Percentiles rank a stretch among this genome's conserved stretches.
Evolutionary conservation across 2,797 vertebrate species (phyloP).

Genomic region (Potorous gilbertii): DNA sequence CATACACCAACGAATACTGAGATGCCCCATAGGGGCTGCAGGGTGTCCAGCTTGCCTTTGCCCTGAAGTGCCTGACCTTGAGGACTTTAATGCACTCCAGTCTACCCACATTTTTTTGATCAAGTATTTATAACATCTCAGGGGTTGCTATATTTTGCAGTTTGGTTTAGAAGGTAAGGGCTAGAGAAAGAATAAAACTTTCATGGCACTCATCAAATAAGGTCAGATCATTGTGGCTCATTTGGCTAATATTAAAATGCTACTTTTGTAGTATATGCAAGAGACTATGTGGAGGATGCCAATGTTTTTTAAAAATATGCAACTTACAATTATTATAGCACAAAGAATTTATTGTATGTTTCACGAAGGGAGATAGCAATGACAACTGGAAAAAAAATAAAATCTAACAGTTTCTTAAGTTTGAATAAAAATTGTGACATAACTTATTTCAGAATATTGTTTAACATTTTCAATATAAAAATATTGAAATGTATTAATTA

Average conservation of each 20-base stretch:
- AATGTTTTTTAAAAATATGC: background rate
- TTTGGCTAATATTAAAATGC: background rate
- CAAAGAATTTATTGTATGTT: background rate
- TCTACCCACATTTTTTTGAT: conserved; percentile 65
- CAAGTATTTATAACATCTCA: conserved; percentile 71
- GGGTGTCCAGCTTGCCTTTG: background rate
- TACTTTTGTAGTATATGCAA: background rate
- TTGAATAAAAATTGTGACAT: conserved; percentile 4
- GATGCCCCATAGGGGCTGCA: conserved; percentile 7
- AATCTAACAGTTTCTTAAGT: background rate
- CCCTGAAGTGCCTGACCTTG: conserved; percentile 5
- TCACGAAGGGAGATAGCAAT: background rate
- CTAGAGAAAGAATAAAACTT: conserved; percentile 49
- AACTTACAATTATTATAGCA: background rate
- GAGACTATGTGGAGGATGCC: background rate
- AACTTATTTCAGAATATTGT: background rate
- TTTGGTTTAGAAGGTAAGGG: conserved; percentile 19
- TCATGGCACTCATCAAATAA: background rate
- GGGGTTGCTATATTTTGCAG: conserved; percentile 59
- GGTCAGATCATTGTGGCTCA: background rate
- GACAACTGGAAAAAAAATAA: conserved; percentile 16
- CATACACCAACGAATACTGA: background rate
- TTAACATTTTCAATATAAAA: background rate
- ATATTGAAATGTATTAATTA: background rate
- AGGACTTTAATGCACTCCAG: conserved; percentile 8